Percentiles rank a stretch among this genome's conserved stretches.
phyloP scores from a whole-genome alignment of 2,113 vertebrate species.

The Oceanites oceanicus region DNA sequence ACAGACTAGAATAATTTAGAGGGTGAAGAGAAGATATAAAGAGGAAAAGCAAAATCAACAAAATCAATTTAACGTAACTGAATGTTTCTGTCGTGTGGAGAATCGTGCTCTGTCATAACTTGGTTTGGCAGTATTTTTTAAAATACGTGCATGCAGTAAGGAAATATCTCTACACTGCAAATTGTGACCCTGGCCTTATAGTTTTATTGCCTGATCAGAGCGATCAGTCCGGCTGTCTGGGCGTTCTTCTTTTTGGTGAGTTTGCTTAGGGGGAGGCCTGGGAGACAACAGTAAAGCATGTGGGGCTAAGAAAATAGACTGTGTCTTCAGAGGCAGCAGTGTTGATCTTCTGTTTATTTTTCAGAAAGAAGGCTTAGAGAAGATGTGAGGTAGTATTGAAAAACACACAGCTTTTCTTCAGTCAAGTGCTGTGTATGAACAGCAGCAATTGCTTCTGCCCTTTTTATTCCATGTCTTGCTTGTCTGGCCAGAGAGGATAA shows the following conservation, averaged over 20 bases:
- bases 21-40: not conserved
- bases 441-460: not conserved
- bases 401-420: not conserved
- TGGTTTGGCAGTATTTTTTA: not conserved
- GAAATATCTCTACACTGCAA: not conserved
- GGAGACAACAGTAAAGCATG: not conserved
- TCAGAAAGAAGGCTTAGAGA: not conserved
- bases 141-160: not conserved
- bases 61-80: not conserved
- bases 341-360: slow-evolving; percentile 30
- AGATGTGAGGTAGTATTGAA: not conserved
- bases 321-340: not conserved
- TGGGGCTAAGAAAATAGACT: not conserved
- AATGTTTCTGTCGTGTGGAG: not conserved
- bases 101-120: fast-evolving
- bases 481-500: not conserved
- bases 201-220: not conserved
- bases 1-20: not conserved
- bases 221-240: fast-evolving
- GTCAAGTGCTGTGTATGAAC: not conserved
- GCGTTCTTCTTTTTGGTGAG: not conserved
- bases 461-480: slow-evolving; percentile 4
- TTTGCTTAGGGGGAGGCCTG: not conserved
- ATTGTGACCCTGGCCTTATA: not conserved
- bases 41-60: not conserved